Percentiles rank a stretch among this genome's conserved stretches.
Evolutionary conservation across 2,113 vertebrate species (phyloP).

Genomic region (Hiodon tergisus): DNA sequence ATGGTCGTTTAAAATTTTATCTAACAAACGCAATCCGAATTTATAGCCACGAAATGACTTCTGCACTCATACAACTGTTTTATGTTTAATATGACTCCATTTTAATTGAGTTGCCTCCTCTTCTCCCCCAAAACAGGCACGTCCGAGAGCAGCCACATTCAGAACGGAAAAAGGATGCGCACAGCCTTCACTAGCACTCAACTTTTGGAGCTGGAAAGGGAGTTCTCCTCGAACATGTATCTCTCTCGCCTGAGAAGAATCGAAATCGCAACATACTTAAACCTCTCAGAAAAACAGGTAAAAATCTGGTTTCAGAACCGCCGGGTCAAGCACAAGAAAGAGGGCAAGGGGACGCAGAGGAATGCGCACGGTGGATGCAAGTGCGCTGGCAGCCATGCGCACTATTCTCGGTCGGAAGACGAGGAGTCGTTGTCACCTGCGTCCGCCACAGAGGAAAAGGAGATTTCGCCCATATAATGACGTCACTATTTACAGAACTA

Average conservation of each 20-base stretch:
- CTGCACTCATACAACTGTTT: background rate
- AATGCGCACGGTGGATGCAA: conserved; percentile 81
- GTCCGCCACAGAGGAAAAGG: conserved; percentile 84
- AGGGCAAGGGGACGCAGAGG: conserved; percentile 84
- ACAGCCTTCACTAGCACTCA: conserved; percentile 98
- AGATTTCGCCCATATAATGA: conserved; percentile 74
- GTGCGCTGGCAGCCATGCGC: conserved; percentile 75
- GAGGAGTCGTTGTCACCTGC: conserved; percentile 90
- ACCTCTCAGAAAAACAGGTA: conserved; percentile 95
- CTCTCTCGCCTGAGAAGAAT: conserved; percentile 90
- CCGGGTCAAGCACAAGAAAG: conserved; percentile 97
- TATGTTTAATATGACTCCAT: background rate
- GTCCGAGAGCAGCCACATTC: conserved; percentile 74
- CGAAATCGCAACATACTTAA: conserved; percentile 95
- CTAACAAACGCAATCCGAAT: background rate
- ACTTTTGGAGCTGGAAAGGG: conserved; percentile 90
- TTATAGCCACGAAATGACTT: background rate
- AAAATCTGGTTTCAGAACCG: conserved; percentile 99
- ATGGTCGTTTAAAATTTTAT: background rate
- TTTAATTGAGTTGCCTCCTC: background rate
- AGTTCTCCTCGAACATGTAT: conserved; percentile 98
- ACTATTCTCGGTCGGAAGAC: conserved; percentile 86
- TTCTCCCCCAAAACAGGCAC: conserved; percentile 57
- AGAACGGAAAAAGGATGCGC: conserved; percentile 94
- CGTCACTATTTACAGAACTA: conserved; percentile 2